phyloP scores from a whole-genome alignment of 2,113 vertebrate genomes.

The Cynopterus brachyotis region DNA sequence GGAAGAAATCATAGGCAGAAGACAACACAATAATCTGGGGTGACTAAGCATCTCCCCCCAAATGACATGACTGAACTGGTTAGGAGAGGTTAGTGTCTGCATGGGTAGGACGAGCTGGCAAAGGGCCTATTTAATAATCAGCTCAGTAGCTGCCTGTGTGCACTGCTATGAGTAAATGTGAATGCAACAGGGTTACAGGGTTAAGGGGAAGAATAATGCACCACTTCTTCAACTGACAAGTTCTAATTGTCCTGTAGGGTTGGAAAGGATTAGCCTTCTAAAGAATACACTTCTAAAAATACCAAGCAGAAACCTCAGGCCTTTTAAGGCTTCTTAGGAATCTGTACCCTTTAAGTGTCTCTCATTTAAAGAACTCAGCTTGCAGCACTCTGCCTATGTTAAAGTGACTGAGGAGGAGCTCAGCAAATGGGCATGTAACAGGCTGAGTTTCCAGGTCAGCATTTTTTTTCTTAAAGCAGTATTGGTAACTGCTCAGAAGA shows the following conservation, averaged over 20 bases:
- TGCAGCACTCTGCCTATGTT: background rate
- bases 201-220: background rate
- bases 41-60: rapidly evolving
- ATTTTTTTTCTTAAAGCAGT: background rate
- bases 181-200: background rate
- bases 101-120: background rate
- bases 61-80: background rate
- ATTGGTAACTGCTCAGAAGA: background rate
- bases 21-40: background rate
- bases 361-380: background rate
- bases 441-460: background rate
- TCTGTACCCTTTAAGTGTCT: background rate
- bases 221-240: background rate
- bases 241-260: background rate
- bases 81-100: background rate
- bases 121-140: background rate
- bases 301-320: background rate
- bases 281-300: conserved; percentile 36
- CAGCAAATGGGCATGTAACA: background rate
- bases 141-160: conserved; percentile 17
- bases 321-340: conserved; percentile 7
- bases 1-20: background rate
- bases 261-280: conserved; percentile 3
- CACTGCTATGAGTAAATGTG: conserved; percentile 1
- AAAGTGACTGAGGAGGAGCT: background rate